A percentile compares a stretch with the other conserved stretches of the same genome.
Conservation (phyloP, 2,797 vertebrate species). For the Pipistrellus kuhlii region DNA sequence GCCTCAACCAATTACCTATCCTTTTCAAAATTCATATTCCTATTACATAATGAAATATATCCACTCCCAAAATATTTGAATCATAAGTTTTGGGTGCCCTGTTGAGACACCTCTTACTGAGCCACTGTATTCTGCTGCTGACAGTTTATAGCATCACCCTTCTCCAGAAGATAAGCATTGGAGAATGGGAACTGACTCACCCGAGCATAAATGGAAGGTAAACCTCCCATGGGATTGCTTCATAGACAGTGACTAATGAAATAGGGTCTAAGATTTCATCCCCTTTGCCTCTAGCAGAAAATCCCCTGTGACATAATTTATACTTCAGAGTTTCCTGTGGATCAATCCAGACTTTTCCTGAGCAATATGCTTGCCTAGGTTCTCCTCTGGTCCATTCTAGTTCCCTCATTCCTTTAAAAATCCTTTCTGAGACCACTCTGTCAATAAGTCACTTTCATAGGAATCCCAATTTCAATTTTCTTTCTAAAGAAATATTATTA, state of each 20-base stretch:
- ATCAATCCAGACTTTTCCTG: neutral
- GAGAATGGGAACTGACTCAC: neutral
- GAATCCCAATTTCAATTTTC: neutral
- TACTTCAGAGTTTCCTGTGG: neutral
- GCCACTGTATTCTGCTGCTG: neutral
- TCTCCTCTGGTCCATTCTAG: neutral
- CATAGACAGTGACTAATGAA: neutral
- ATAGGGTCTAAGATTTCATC: neutral
- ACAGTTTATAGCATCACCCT: neutral
- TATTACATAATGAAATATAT: neutral
- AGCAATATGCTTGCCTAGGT: neutral
- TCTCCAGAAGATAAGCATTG: neutral
- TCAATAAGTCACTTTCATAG: neutral
- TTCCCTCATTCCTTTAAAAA: neutral
- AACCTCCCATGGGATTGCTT: fast-evolving
- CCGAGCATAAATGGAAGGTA: neutral
- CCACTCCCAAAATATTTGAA: neutral
- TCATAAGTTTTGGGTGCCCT: neutral
- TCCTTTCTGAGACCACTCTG: neutral
- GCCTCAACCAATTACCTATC: neutral
- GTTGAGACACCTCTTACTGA: neutral
- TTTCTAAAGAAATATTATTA: neutral
- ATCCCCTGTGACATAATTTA: neutral
- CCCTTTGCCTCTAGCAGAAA: neutral
- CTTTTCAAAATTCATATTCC: neutral